Evolutionary conservation across 2,113 vertebrate genomes (phyloP).

Genomic region (Sturnira hondurensis): DNA sequence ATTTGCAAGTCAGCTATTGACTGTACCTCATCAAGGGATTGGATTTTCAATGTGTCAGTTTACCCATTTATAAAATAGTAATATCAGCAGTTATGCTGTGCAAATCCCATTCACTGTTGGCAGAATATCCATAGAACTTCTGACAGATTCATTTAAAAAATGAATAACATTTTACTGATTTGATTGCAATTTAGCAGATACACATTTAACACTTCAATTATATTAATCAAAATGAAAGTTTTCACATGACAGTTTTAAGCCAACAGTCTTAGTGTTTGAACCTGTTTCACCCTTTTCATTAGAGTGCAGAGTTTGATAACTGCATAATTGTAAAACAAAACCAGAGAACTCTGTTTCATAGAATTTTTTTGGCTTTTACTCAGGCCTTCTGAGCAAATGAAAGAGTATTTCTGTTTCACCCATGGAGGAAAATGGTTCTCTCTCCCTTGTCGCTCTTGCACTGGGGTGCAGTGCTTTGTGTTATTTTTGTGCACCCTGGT

Average conservation of each 20-base stretch:
- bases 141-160: slow-evolving; percentile 67
- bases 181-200: slow-evolving; percentile 72
- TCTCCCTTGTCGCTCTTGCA: neutral
- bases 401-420: neutral
- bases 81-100: slow-evolving; percentile 1
- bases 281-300: slow-evolving; percentile 56
- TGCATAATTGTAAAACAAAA: slow-evolving; percentile 37
- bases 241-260: slow-evolving; percentile 58
- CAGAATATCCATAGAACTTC: slow-evolving; percentile 58
- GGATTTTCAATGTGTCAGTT: slow-evolving; percentile 48
- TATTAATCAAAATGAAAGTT: slow-evolving; percentile 72
- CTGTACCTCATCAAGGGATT: slow-evolving; percentile 9
- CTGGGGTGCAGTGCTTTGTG: neutral
- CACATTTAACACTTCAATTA: slow-evolving; percentile 70
- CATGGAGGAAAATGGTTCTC: neutral
- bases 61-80: slow-evolving; percentile 50
- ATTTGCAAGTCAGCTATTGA: slow-evolving; percentile 41
- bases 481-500: neutral
- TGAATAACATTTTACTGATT: slow-evolving; percentile 70
- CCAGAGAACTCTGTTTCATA: neutral
- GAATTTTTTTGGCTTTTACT: neutral
- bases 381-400: neutral
- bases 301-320: neutral
- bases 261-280: slow-evolving; percentile 39
- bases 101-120: slow-evolving; percentile 47